Percentiles rank a stretch among this genome's conserved stretches.
phyloP scores from a whole-genome alignment of 2,113 vertebrate species.

The Meleagris gallopavo region DNA sequence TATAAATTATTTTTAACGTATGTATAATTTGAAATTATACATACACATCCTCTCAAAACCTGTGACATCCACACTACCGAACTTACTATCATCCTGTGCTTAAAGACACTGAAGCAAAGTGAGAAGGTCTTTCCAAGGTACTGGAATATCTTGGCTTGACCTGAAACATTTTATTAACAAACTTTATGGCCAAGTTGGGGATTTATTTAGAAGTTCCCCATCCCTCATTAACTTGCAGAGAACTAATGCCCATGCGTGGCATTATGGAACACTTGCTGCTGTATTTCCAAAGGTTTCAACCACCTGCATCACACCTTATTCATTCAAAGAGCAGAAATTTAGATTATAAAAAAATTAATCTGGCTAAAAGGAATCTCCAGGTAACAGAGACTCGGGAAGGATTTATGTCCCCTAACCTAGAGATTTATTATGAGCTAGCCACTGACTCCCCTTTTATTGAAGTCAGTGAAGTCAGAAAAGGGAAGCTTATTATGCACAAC shows the following conservation, averaged over 20 bases:
- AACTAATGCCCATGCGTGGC: accelerated
- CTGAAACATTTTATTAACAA: not conserved
- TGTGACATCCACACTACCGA: not conserved
- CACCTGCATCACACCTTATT: not conserved
- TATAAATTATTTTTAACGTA: not conserved
- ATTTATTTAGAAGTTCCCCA: not conserved
- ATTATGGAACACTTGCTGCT: not conserved
- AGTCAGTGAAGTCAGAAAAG: not conserved
- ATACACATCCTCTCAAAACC: not conserved
- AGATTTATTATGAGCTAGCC: not conserved
- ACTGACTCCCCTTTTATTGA: not conserved
- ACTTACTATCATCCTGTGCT: not conserved
- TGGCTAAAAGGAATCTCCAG: not conserved
- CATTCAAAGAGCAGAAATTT: not conserved
- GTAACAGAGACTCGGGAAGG: not conserved
- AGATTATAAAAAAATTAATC: not conserved
- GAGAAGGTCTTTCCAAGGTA: not conserved
- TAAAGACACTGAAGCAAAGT: not conserved
- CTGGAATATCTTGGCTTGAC: not conserved
- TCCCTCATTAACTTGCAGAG: not conserved
- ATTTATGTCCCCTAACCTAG: not conserved
- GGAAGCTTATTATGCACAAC: not conserved
- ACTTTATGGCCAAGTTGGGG: not conserved
- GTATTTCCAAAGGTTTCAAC: not conserved
- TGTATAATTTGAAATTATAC: not conserved